Conservation (phyloP, 2,797 vertebrate species). For the Paramormyrops hopkinsi region DNA sequence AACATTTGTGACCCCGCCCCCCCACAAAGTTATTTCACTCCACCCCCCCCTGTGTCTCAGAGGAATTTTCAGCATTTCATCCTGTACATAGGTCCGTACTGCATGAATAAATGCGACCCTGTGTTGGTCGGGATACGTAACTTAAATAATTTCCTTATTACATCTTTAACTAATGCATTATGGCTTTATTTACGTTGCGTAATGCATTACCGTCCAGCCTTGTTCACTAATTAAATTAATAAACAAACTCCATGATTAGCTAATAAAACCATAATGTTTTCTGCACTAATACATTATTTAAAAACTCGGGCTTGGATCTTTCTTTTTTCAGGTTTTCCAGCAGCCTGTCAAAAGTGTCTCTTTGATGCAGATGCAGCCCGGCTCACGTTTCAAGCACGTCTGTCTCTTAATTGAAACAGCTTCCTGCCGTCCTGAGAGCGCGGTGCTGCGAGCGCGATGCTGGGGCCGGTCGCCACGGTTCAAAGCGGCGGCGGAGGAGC, state of each 20-base stretch:
- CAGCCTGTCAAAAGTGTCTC: background rate
- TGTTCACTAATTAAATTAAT: background rate
- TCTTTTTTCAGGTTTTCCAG: background rate
- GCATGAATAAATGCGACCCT: background rate
- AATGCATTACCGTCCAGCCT: background rate
- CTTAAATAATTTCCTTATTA: background rate
- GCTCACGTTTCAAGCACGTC: background rate
- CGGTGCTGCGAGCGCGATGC: background rate
- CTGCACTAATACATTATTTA: background rate
- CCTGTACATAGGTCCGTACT: background rate
- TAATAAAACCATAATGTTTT: background rate
- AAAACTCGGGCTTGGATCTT: background rate
- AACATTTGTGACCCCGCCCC: background rate
- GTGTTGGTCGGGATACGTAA: background rate
- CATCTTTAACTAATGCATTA: background rate
- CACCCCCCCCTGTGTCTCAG: background rate
- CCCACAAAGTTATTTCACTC: background rate
- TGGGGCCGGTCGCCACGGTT: background rate
- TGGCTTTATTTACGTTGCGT: background rate
- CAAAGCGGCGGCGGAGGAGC: background rate
- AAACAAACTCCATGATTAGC: background rate
- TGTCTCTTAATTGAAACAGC: constrained; percentile 7
- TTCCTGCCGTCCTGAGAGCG: background rate
- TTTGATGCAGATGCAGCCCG: background rate
- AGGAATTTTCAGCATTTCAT: background rate